Evolutionary conservation across 2,888 invertebrate species (phyloP).

Genomic region (Callimorpha dominula): DNA sequence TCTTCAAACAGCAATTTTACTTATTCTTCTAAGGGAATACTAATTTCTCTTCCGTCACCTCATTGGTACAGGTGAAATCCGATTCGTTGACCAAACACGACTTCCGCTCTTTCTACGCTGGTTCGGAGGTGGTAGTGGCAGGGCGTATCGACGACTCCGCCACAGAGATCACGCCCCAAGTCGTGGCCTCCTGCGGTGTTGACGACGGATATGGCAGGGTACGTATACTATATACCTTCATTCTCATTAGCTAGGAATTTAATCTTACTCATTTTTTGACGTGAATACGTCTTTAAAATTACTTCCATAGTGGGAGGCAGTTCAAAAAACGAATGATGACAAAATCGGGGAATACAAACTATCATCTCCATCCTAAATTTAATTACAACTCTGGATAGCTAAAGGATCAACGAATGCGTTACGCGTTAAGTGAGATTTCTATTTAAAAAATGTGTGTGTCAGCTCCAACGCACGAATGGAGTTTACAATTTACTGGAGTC

Average conservation of each 20-base stretch:
- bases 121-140: conserved; percentile 89
- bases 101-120: conserved; percentile 87
- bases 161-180: conserved; percentile 62
- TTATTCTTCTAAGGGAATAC: background rate
- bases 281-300: too few species aligned
- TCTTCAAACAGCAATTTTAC: too few species aligned
- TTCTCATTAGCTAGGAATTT: background rate
- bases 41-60: background rate
- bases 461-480: too few species aligned
- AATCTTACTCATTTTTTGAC: background rate
- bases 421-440: too few species aligned
- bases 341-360: too few species aligned
- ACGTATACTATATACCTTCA: conserved; percentile 13
- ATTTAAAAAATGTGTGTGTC: too few species aligned
- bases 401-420: too few species aligned
- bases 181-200: conserved; percentile 69
- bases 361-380: too few species aligned
- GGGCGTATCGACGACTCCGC: conserved; percentile 74
- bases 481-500: too few species aligned
- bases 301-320: too few species aligned
- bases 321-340: too few species aligned
- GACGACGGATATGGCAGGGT: conserved; percentile 66
- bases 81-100: conserved; percentile 81
- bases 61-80: conserved; percentile 71
- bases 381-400: too few species aligned